These are phyloP conservation scores for Ascaphus truei DNA, from an alignment of 2,113 vertebrate genomes.

Conservation along the genomic window DNA sequence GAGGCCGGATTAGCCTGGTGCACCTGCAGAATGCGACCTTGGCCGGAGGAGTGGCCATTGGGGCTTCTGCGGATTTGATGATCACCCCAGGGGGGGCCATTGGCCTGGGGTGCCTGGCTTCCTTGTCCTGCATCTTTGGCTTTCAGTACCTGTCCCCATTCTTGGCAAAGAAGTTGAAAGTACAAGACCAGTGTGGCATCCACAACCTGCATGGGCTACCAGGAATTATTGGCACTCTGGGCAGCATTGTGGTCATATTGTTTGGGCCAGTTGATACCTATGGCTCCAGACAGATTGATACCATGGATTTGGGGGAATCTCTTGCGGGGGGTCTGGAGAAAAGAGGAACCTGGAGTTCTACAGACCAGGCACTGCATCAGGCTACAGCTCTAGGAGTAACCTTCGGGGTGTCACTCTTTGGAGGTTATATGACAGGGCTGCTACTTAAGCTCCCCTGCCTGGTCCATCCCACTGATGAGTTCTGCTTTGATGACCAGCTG, in stretches of 20 bases:
- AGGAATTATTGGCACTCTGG: constrained; percentile 62
- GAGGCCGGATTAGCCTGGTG: constrained; percentile 61
- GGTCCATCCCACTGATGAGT: constrained; percentile 48
- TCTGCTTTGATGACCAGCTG: constrained; percentile 69
- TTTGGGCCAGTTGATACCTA: constrained; percentile 51
- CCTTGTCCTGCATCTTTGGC: constrained; percentile 64
- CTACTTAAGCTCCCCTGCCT: constrained; percentile 62
- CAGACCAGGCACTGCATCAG: constrained; percentile 67
- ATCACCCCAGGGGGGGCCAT: constrained; percentile 62
- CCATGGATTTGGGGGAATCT: constrained; percentile 48
- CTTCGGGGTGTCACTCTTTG: constrained; percentile 45
- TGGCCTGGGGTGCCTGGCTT: constrained; percentile 66
- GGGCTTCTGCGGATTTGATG: constrained; percentile 68
- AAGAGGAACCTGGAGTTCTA: background rate
- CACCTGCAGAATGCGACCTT: constrained; percentile 79
- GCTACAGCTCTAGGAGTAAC: constrained; percentile 58
- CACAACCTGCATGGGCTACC: constrained; percentile 79
- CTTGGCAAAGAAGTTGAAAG: constrained; percentile 45
- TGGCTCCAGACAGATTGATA: constrained; percentile 25
- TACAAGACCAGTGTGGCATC: constrained; percentile 78
- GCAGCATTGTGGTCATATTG: constrained; percentile 62
- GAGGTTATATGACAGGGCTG: constrained; percentile 60
- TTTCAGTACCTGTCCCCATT: constrained; percentile 72
- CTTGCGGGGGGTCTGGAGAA: constrained; percentile 16
- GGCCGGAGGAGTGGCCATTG: constrained; percentile 71